Evolutionary conservation across 2,888 invertebrate genomes (phyloP).

Genomic region (Plebejus argus): DNA sequence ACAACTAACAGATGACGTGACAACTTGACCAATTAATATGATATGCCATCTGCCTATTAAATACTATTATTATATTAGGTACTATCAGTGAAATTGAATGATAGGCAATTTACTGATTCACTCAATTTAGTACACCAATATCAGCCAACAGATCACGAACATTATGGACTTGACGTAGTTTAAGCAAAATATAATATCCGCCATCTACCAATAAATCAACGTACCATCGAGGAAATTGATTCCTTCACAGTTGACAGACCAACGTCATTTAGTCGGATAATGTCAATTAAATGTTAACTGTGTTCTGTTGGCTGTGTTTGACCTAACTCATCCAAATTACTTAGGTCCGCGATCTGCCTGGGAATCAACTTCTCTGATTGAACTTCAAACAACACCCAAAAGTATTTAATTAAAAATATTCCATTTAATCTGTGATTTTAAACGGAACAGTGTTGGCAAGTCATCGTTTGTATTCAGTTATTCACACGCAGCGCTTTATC

Average conservation of each 20-base stretch:
- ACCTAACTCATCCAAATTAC: too few species aligned
- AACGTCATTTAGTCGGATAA: too few species aligned
- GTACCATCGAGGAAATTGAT: background rate
- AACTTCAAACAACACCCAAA: background rate
- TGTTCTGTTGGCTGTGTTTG: too few species aligned
- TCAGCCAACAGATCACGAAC: too few species aligned
- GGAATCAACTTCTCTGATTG: background rate
- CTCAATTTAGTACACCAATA: too few species aligned
- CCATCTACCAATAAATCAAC: background rate
- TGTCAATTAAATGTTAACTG: too few species aligned
- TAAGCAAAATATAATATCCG: background rate
- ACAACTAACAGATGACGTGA: too few species aligned
- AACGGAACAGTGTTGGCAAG: constrained; percentile 49
- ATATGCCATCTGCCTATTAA: too few species aligned
- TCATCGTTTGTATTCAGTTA: constrained; percentile 69
- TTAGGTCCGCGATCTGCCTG: background rate
- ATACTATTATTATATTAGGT: too few species aligned
- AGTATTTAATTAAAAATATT: constrained; percentile 15
- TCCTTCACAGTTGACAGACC: background rate
- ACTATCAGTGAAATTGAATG: background rate
- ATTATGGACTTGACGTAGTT: too few species aligned
- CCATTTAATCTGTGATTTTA: constrained; percentile 40
- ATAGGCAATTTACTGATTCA: background rate
- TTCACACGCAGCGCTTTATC: constrained; percentile 62
- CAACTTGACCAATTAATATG: too few species aligned